Base-by-base conservation (phyloP, 2,888 invertebrate species). In the Catocala fraxini region DNA sequence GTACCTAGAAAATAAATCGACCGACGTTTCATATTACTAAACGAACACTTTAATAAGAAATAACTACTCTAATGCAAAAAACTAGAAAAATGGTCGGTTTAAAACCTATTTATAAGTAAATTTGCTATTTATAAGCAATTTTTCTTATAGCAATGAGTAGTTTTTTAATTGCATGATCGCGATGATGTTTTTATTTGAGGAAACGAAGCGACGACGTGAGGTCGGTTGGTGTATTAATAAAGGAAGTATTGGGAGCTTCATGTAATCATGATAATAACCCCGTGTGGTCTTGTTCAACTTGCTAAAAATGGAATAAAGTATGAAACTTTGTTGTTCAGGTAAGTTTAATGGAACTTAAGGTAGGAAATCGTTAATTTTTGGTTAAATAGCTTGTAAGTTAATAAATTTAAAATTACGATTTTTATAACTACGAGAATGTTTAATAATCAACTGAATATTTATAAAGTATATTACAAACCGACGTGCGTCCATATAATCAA, bases 211-310 rank as follows among this genome's bases (percentile, higher is more conserved):
- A 81, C 75, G 76, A 81, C 73, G 77, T 70, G 72, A 82, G 74
- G 71, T 73, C 63, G 59, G 62, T 80, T 74, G 70, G 70, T 71
- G 68, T 82, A 82, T 81, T 77, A 72, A 73, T 79, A 78, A 77
- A 84, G 85, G 84, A 86, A 86, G 76, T 83, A 73, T 74, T 68
- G 64, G 73, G 66, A 79, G 70, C 66, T 60, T 63, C 66, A 69
- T 66, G 65, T 76, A 70, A 82, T 81, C 71, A 78, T 63, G 61
- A 68, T 78, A 80, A 80, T 77, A 78, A 81, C 74, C 45, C 71
- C 70, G 73, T 80, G 61, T 13, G 59, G 48, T 68, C 25, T 25
- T 51, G 70, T 65, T 60, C 56, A 66, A 60, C 47, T 48, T 41
- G 65, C 41, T 62, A 47, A 48, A 65, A 73, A 71, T 56, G 65